Evolutionary conservation across 2,113 vertebrate species (phyloP).

Genomic region (Nymphicus hollandicus): DNA sequence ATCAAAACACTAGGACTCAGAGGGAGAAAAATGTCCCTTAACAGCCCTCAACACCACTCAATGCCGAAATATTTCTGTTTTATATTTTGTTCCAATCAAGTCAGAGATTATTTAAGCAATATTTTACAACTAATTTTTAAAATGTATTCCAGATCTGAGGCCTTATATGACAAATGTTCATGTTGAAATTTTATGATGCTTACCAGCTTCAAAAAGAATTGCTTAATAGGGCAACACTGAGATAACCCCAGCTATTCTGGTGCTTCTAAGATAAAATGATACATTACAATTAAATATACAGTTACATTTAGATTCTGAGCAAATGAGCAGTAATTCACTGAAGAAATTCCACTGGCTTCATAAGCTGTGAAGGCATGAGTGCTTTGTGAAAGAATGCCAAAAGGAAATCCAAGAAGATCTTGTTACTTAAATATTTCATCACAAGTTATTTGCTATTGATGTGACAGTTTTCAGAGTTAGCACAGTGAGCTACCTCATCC

Average conservation of each 20-base stretch:
- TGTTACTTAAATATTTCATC: slow-evolving; percentile 66
- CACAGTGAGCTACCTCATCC: background rate
- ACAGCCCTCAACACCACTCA: background rate
- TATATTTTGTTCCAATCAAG: slow-evolving; percentile 10
- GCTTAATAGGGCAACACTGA: background rate
- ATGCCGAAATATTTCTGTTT: background rate
- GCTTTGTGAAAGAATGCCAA: background rate
- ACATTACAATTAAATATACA: background rate
- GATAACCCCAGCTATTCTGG: background rate
- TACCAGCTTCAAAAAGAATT: background rate
- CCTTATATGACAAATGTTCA: background rate
- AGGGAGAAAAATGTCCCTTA: background rate
- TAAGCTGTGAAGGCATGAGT: background rate
- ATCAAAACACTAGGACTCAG: background rate
- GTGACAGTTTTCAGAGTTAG: slow-evolving; percentile 14
- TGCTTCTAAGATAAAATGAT: slow-evolving; percentile 5
- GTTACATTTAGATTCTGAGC: slow-evolving; percentile 13
- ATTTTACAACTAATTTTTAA: background rate
- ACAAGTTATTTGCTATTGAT: slow-evolving; percentile 41
- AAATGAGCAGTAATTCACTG: slow-evolving; percentile 20
- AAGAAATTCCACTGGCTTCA: background rate
- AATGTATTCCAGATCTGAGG: background rate
- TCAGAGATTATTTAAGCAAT: background rate
- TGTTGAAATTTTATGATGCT: background rate
- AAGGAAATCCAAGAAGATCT: slow-evolving; percentile 25